Evolutionary conservation across 2,797 vertebrate species (phyloP).

Genomic region (Phoxinus dragarum): DNA sequence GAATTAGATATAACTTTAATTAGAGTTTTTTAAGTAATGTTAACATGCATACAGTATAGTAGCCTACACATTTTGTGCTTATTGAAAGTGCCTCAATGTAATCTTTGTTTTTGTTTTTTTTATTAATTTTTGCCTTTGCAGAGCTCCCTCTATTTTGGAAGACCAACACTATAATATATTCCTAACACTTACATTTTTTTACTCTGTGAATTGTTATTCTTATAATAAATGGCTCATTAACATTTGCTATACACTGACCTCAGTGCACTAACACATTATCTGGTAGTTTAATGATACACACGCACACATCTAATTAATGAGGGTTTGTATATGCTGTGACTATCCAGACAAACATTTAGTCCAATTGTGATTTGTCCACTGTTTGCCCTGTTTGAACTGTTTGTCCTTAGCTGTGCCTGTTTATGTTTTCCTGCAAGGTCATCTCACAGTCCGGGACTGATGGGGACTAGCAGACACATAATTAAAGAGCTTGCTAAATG

Average conservation of each 20-base stretch:
- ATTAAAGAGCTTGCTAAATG: constrained; percentile 13
- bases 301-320: constrained; percentile 6
- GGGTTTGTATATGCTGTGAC: constrained; percentile 14
- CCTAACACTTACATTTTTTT: neutral
- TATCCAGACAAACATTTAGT: constrained; percentile 48
- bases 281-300: constrained; percentile 12
- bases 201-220: constrained; percentile 3
- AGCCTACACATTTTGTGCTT: no score
- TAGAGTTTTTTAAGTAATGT: no score
- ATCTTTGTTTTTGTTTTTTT: no score
- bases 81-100: no score
- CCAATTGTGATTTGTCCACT: constrained; percentile 30
- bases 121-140: neutral
- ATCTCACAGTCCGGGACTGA: constrained; percentile 48
- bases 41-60: no score
- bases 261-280: neutral
- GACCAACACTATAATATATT: neutral
- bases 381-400: neutral
- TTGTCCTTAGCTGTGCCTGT: constrained; percentile 32
- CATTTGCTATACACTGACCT: constrained; percentile 5
- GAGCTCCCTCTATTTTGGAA: neutral
- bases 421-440: constrained; percentile 51
- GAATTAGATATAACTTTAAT: no score
- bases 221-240: neutral
- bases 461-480: constrained; percentile 52